Evolutionary conservation across 1,140 invertebrate genomes (phyloP), one percentile per base, ranked within the genome.

Genomic region (Papilio xuthus): DNA sequence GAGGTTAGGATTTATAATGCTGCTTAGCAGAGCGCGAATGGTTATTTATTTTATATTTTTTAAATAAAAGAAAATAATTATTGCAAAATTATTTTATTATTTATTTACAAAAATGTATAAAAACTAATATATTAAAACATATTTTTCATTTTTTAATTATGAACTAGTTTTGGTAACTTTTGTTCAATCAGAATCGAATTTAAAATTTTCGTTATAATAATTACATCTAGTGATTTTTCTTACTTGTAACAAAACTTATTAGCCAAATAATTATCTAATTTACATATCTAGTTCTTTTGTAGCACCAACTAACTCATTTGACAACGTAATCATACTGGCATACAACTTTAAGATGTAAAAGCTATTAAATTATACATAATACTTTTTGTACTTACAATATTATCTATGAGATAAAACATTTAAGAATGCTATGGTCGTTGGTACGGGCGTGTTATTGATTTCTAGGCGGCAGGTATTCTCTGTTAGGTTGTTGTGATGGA

Each of bases 381-480:
- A 78, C 60, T 75, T 75, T 74, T 32, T 69, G 53, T 44, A 75
- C 69, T 71, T 78, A 75, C 15, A 81, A 67, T 41, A 69, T 23
- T 53, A 78, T 79, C 71, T 78, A 83, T 87, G 82, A 83, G 80
- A 83, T 83, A 79, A 79, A 80, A 50, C 79, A 71, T 50, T 53
- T 41, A 42, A 63, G 37, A 78, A 13, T 20, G 74, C 18, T 81
- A 60, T 50, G 71, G 50, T 80, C 75, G 67, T 42, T 72, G 18
- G 53, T 71, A 78, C 42, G 4, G 20, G 15, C 41, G 23, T 44
- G 37, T 67, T 70, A 71, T 60, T 79, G 93, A 83, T 93, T 94
- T 89, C 90, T 91, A 42, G 95, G 94, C 44, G 95, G 95, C 74
- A 95, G 89, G 82, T 95, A 95, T 90, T 95, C 95, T 93, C 95